These are phyloP conservation scores for Chouioia cunea DNA, from an alignment of 2,888 invertebrate species.

Conservation along the genomic window DNA sequence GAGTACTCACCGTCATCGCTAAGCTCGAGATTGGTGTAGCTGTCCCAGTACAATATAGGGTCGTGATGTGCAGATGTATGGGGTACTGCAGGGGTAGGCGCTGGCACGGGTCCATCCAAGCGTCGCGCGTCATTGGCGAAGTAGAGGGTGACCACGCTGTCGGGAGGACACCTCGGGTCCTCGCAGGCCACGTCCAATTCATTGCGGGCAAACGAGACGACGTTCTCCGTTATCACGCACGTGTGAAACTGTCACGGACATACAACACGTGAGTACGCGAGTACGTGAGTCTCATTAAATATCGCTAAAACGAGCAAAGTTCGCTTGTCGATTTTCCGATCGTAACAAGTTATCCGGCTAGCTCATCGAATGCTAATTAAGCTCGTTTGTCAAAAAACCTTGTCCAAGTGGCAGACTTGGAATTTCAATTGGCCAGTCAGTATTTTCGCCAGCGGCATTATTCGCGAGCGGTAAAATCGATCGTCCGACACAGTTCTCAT, in stretches of 20 bases:
- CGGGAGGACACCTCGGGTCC: constrained; percentile 84
- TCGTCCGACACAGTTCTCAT: too few relatives aligned
- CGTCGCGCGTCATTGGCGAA: constrained; percentile 76
- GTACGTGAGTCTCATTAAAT: neutral
- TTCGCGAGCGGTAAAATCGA: too few relatives aligned
- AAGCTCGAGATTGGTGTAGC: constrained; percentile 76
- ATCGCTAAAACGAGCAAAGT: neutral
- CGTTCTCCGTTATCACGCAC: constrained; percentile 89
- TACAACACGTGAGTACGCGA: neutral
- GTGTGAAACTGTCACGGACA: constrained; percentile 84
- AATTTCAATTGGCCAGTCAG: too few relatives aligned
- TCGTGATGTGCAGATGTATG: constrained; percentile 77
- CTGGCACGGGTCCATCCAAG: constrained; percentile 74
- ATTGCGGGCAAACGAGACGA: constrained; percentile 85
- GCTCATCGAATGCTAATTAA: too few relatives aligned
- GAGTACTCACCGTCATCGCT: constrained; percentile 66
- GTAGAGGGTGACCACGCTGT: constrained; percentile 87
- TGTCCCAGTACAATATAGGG: constrained; percentile 82
- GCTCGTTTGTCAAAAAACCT: too few relatives aligned
- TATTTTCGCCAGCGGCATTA: too few relatives aligned
- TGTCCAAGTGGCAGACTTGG: too few relatives aligned
- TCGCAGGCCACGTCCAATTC: constrained; percentile 89
- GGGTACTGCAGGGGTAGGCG: constrained; percentile 80
- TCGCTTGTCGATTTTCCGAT: neutral
- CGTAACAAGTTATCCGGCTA: too few relatives aligned